Base-by-base conservation (phyloP, 2,888 invertebrate genomes). In the Cancer borealis region DNA sequence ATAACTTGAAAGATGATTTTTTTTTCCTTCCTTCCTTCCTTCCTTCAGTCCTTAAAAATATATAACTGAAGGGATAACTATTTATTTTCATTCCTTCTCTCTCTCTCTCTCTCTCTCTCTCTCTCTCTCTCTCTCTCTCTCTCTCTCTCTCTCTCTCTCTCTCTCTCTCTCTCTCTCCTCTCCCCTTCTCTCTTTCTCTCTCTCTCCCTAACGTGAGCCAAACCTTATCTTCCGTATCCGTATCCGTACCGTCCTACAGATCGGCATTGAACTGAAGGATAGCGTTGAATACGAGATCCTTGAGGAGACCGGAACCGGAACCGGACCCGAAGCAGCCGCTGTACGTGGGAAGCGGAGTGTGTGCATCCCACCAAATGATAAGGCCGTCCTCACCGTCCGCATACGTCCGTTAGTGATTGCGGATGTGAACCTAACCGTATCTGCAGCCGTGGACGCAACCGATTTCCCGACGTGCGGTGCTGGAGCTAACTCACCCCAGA, bases 391-490 rank as follows among this genome's bases (percentile, higher is more conserved):
- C 12, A 94, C 94, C 6, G 87, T 94, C 6, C 92, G 73, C 60
- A 90, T 94, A 14, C 49, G 60, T 26, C 90, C 92, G 4, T 1
- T 6, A 17, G 92, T 30, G 84, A 89, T 94, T 21, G 92, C 92
- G 3, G 94, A 94, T 1, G 92, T 94, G 46, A 94, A 94, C 84
- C 30, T 94, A 21, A 92, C 94, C 10, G 92, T 94, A 26, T 39
- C 94, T 21, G 94, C 94, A 6, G 73, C 90, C 21, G 92, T 94
- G 54, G 94, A 94, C n/a, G 21, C 92, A n/a, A 17, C 88, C 17
- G 88, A 46, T 26, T n/a, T 66, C 21, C 66, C 39, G 4, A n/a
- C 17, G 0, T 94, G 94, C 79, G 89, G 88, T 10, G 91, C 73
- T 8, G 91, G 73, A 8, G 21, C 46, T 2, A 91, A 66, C 39